Base-by-base conservation (phyloP, 1,140 invertebrate species). In the Hormaphis cornu region DNA sequence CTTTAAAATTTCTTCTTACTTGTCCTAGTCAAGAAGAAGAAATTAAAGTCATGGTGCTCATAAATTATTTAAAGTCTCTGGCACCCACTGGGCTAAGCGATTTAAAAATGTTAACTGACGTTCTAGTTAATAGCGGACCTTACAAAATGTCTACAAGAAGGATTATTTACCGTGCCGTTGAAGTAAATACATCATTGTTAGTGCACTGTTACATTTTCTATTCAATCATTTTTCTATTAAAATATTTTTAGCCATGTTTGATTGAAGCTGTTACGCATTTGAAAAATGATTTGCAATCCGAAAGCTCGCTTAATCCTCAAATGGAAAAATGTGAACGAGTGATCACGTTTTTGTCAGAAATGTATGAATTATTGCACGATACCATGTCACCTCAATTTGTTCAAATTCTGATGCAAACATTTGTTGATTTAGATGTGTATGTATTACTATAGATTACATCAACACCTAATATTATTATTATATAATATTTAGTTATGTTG, bases 1-100 rank as follows among this genome's bases (percentile, higher is more conserved):
- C 86, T 42, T 81, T 84, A 52, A 79, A 83, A 69, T 81, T 85
- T 66, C 74, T 85, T n/a, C 74, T 84, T 22, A 81, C 82, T 0
- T 83, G 81, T 80, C 78, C 80, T 12, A 79, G 78, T 71, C 72
- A 80, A 33, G 69, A 79, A 18, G 76, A 82, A 83, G 81, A 81
- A 80, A 80, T 70, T 54, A 56, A 75, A 73, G 74, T 75, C 59
- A 71, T 74, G 61, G 72, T 75, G 14, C 72, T 74, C 53, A 71
- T 75, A 72, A 72, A 72, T 35, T 73, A 77, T n/a, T 71, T 77
- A n/a, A 75, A 76, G 37, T 72, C 74, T 9, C 70, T 74, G 63
- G 71, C 73, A 20, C 74, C 74, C 5, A 73, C 69, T 14, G 77
- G 78, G 22, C 69, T 72, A 42, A 71, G 74, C 37, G 74, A 75